phyloP scores from a whole-genome alignment of 92 coral and sea anemone genomes.

The Pocillopora meandrina region DNA sequence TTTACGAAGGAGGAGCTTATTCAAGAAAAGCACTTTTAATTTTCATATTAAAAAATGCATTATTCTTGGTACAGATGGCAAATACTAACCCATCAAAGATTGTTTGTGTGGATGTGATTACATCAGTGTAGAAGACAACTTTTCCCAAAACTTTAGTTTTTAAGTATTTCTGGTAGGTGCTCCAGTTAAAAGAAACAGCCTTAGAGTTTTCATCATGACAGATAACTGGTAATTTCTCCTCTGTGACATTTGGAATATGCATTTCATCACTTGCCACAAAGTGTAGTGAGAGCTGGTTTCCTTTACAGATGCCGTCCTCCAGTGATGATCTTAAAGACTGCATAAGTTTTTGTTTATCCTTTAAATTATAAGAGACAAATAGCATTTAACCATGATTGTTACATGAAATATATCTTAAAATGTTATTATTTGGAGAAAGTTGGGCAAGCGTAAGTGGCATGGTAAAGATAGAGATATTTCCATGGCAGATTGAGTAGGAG shows the following conservation, averaged over 20 bases:
- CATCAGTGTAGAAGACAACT: constrained; percentile 77
- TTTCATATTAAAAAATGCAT: too few relatives aligned
- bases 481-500: too few relatives aligned
- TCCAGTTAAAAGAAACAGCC: constrained; percentile 52
- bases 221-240: constrained; percentile 66
- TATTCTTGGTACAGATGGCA: background rate
- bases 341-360: constrained; percentile 62
- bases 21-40: too few relatives aligned
- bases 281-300: constrained; percentile 65
- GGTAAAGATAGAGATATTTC: too few relatives aligned
- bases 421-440: too few relatives aligned
- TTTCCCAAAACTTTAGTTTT: constrained; percentile 74
- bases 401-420: background rate
- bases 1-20: too few relatives aligned
- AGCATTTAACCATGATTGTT: background rate
- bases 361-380: background rate
- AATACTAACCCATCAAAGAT: constrained; percentile 82
- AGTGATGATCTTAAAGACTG: constrained; percentile 50
- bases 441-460: too few relatives aligned
- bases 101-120: constrained; percentile 82
- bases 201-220: constrained; percentile 6
- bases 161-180: constrained; percentile 62
- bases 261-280: constrained; percentile 56
- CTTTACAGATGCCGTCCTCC: constrained; percentile 57
- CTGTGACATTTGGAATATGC: constrained; percentile 36